A percentile compares a stretch with the other conserved stretches of the same genome.
These are phyloP conservation scores for western clawed frog (Xenopus tropicalis) DNA, from an alignment of 2,113 vertebrate species.

Conservation along the genomic window DNA sequence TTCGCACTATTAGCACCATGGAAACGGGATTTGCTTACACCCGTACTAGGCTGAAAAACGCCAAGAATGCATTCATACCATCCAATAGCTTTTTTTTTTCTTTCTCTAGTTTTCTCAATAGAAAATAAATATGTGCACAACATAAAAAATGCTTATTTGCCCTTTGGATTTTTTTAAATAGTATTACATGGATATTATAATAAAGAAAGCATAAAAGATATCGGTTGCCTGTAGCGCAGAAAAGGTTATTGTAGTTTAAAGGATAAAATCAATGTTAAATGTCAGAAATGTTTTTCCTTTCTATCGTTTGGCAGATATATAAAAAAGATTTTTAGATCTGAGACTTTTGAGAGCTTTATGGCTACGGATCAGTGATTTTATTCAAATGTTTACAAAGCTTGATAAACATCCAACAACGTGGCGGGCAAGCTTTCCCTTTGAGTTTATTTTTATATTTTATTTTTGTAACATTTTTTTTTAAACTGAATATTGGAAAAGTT, in stretches of 20 bases:
- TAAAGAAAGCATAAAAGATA: conserved; percentile 6
- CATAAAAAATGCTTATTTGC: conserved; percentile 21
- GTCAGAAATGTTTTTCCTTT: conserved; percentile 35
- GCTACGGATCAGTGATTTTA: conserved; percentile 27
- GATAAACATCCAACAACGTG: conserved; percentile 17
- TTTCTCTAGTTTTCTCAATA: no score
- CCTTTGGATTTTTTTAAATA: conserved; percentile 13
- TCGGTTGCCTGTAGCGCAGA: conserved; percentile 2
- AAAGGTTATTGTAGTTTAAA: conserved; percentile 38
- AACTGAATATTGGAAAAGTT: no score
- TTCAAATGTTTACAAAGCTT: conserved; percentile 18
- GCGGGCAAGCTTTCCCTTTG: neutral
- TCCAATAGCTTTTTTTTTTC: no score
- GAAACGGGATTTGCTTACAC: no score
- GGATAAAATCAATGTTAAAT: conserved; percentile 22
- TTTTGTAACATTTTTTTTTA: neutral
- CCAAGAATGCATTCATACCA: no score
- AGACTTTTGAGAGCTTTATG: conserved; percentile 8
- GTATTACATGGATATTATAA: neutral
- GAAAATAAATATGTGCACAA: neutral
- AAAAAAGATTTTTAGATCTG: conserved; percentile 13
- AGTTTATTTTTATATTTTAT: neutral
- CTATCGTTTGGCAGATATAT: conserved; percentile 9
- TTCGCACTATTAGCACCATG: no score
- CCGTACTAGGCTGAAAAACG: no score